Evolutionary conservation across 2,113 vertebrate species (phyloP), one percentile per base, ranked within the genome.

Genomic region (Callipepla californica): DNA sequence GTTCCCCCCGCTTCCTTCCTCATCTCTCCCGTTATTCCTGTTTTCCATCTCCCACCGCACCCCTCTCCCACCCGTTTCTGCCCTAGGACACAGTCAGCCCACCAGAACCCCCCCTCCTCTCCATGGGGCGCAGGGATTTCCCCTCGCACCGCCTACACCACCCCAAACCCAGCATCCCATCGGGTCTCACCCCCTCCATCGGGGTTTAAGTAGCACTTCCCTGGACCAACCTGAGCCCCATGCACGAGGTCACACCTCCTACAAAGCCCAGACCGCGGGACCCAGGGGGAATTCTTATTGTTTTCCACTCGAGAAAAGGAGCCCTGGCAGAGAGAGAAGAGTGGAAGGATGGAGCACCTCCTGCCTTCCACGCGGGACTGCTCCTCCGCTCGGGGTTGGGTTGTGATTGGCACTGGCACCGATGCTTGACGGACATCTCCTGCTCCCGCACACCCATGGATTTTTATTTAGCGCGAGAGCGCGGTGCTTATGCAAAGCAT

Each of bases 391-490:
- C n/a, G 2, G 7, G 38, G 67, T 30, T 66, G 82, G 16, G 20
- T 1, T 68, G 20, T 80, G 90, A 68, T 21, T 70, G 69, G 66
- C 89, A 67, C 28, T 51, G 45, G 25, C 14, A 32, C 12, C 14
- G 6, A 4, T 20, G 36, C 45, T 38, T 84, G 83, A 85, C 66
- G 83, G 86, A 68, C 87, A 10, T 23, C 80, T 55, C 25, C 51
- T 82, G 86, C 86, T 62, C 66, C 89, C 68, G 22, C 89, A 82
- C 86, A 75, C n/a, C 66, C 45, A 4, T 0, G 48, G 30, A 30
- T 48, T 91, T 92, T 78, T 75, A 78, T 86, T 88, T 75, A 78
- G 88, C 19, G 36, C 26, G n/a, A 86, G 80, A 72, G 84, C 38
- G 59, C 55, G 42, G 73, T 1, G 2, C 68, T 94, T 65, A 86